Evolutionary conservation across 2,113 vertebrate genomes (phyloP), one percentile per base, ranked within the genome.

Genomic region (Ceuthmochares aereus): DNA sequence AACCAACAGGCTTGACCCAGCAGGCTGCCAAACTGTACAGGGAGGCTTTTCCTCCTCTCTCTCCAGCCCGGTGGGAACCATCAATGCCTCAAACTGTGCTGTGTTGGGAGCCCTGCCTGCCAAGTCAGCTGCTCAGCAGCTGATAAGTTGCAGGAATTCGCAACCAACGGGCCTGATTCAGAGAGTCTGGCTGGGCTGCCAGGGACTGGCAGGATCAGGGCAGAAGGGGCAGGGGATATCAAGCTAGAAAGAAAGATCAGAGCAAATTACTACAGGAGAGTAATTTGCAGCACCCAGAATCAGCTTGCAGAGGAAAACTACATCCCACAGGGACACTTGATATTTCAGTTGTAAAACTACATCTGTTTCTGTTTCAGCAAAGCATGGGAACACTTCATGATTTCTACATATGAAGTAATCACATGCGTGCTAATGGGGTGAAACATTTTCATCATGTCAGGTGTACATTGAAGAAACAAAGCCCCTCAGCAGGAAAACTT

Each of bases 61-160:
- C 56, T 56, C 43, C 0, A 0, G 15, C 74, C 25, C 92, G 93
- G 84, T 0, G 0, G 49, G 87, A 92, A 2, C 45, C 51, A 85
- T 69, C 75, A 80, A 23, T 32, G 52, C 21, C 55, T 64, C 92
- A 64, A 87, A 82, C 84, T 49, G 84, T 79, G 90, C n/a, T 5
- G 0, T 49, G 49, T 52, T 72, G 67, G 78, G 78, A 78, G 55
- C 43, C 40, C 81, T 67, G 34, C 40, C 66, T 67, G 43, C 34
- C 25, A 75, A 87, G 59, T n/a, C 47, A 6, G 0, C 63, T 67
- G 74, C 74, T 59, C n/a, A 40, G n/a, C 51, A 73, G 62, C 26
- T 11, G 54, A 32, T 52, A 52, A 52, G 15, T 34, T 89, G 34
- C n/a, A 54, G 45, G 21, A 5, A 12, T 77, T 87, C 1, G 1